Conservation (phyloP, 2,113 vertebrate genomes). For the Ginglymostoma cirratum region DNA sequence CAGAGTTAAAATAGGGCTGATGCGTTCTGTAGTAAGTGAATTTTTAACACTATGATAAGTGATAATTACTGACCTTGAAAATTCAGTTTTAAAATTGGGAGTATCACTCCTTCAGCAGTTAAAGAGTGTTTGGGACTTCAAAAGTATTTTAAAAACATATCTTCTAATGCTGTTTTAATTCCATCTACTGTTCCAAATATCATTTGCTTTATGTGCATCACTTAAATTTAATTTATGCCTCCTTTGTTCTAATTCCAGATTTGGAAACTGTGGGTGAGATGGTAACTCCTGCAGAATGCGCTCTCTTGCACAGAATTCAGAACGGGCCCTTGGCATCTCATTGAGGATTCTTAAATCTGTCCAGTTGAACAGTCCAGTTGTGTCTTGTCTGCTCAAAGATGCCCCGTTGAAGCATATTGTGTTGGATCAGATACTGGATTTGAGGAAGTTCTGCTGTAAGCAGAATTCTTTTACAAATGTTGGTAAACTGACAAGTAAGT, state of each 20-base stretch:
- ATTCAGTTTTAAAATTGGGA: background rate
- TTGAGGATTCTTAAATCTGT: background rate
- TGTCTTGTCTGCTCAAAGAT: too few species aligned
- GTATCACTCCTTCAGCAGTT: background rate
- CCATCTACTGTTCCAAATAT: background rate
- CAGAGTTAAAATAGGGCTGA: background rate
- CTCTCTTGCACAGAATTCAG: background rate
- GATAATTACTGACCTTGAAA: background rate
- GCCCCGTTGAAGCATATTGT: too few species aligned
- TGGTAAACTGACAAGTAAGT: background rate
- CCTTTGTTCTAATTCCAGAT: background rate
- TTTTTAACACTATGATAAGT: background rate
- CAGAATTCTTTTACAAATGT: background rate
- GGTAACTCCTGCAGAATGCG: background rate
- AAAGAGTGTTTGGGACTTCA: background rate
- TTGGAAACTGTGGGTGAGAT: background rate
- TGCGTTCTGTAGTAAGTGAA: background rate
- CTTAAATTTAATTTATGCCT: background rate
- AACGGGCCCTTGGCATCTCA: background rate
- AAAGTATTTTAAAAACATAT: background rate
- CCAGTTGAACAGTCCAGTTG: background rate
- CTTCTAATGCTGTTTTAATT: background rate
- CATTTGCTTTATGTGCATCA: background rate
- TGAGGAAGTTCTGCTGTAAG: background rate
- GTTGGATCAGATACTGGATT: background rate